Evolutionary conservation across 2,888 invertebrate species (phyloP).

Genomic region (Molanna angustata): DNA sequence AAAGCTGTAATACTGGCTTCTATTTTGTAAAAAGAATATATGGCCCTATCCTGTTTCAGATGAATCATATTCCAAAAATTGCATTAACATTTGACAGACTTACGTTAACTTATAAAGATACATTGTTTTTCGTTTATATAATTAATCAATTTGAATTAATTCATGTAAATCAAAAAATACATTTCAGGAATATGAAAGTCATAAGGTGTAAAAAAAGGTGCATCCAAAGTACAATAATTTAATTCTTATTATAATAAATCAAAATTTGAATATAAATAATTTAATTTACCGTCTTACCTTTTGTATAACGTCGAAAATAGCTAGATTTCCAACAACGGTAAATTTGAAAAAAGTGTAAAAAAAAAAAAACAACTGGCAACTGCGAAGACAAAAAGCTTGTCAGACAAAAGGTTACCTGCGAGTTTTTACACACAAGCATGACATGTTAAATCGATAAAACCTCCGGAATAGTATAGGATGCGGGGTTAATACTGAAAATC

Average conservation of each 20-base stretch:
- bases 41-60: too few relatives aligned
- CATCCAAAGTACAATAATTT: too few relatives aligned
- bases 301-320: background rate
- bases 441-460: slow-evolving; percentile 15
- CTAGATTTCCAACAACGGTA: background rate
- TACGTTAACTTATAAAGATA: too few relatives aligned
- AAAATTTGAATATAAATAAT: background rate
- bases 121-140: too few relatives aligned
- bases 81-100: too few relatives aligned
- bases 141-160: too few relatives aligned
- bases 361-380: slow-evolving; percentile 15
- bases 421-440: slow-evolving; percentile 9
- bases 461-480: background rate
- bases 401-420: slow-evolving; percentile 14
- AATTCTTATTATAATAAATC: background rate
- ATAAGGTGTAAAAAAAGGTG: too few relatives aligned
- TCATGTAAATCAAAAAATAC: too few relatives aligned
- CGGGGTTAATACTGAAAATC: background rate
- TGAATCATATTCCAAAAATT: too few relatives aligned
- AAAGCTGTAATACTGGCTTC: too few relatives aligned
- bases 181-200: too few relatives aligned
- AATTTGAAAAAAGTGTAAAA: background rate
- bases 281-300: background rate
- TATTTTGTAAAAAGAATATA: too few relatives aligned
- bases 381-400: slow-evolving; percentile 8